These are phyloP conservation scores for Laspeyria flexula DNA, from an alignment of 2,888 invertebrate genomes.

Conservation along the genomic window DNA sequence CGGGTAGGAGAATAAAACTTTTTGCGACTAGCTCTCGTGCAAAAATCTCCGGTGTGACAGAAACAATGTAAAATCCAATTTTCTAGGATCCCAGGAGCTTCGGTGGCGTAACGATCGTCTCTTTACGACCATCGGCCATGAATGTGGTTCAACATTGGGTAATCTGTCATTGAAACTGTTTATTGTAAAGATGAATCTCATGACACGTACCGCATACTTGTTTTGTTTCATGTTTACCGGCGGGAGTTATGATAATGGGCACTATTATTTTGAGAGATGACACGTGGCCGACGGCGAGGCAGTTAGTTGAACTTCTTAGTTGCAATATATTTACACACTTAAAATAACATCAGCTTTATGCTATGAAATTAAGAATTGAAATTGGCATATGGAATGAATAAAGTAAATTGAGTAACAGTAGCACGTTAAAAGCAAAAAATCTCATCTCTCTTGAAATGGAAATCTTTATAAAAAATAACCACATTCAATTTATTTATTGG, in stretches of 20 bases:
- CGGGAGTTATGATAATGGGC: too few relatives aligned
- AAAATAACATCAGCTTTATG: not conserved
- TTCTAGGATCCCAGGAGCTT: slow-evolving; percentile 50
- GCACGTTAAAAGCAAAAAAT: not conserved
- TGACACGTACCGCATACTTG: not conserved
- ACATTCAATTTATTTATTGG: slow-evolving; percentile 7
- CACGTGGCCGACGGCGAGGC: too few relatives aligned
- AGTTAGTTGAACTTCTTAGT: too few relatives aligned
- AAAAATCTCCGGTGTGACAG: slow-evolving; percentile 49
- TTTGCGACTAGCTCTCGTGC: slow-evolving; percentile 54
- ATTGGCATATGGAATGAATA: too few relatives aligned
- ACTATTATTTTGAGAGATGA: too few relatives aligned
- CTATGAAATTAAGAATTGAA: too few relatives aligned
- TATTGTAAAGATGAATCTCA: not conserved
- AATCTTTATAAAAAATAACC: not conserved
- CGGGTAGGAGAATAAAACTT: slow-evolving; percentile 57
- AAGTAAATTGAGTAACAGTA: not conserved
- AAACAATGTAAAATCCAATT: slow-evolving; percentile 70
- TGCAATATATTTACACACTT: too few relatives aligned
- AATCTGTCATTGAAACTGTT: slow-evolving; percentile 56
- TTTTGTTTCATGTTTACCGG: not conserved
- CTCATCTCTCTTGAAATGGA: not conserved
- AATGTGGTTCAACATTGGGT: slow-evolving; percentile 50
- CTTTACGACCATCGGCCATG: slow-evolving; percentile 54
- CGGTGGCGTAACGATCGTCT: slow-evolving; percentile 45